phyloP scores from a whole-genome alignment of 2,797 vertebrate genomes.

The Ambastaia sidthimunki region DNA sequence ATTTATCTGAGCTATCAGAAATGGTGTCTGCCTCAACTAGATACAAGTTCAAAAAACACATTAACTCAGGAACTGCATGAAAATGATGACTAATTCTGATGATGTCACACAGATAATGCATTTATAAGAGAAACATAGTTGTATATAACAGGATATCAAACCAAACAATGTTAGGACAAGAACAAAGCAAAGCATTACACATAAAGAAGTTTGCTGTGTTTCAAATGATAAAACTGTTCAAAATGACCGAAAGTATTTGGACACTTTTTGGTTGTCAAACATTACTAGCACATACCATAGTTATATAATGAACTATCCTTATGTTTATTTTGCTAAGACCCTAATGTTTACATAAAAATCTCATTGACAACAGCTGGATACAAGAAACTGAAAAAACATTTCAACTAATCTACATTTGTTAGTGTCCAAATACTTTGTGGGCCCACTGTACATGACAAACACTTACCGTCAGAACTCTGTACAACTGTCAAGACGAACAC shows the following conservation, averaged over 20 bases:
- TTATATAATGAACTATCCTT: too few relatives aligned
- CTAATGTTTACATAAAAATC: too few relatives aligned
- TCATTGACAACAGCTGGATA: neutral
- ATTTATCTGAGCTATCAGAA: constrained; percentile 37
- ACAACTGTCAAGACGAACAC: constrained; percentile 92
- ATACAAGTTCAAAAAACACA: neutral
- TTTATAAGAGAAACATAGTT: neutral
- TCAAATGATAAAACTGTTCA: too few relatives aligned
- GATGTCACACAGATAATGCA: neutral
- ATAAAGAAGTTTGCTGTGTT: too few relatives aligned
- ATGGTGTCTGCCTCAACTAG: constrained; percentile 17
- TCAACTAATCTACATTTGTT: neutral
- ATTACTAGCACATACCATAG: too few relatives aligned
- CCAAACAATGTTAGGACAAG: too few relatives aligned
- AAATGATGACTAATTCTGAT: neutral
- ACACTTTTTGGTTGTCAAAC: neutral
- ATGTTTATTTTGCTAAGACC: too few relatives aligned
- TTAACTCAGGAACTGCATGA: neutral
- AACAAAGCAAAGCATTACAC: too few relatives aligned
- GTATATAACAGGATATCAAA: neutral
- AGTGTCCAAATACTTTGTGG: neutral
- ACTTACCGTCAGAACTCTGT: constrained; percentile 93
- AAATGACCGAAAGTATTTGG: neutral
- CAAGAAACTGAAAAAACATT: neutral
- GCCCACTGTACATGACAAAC: neutral